Base-by-base conservation (phyloP, 1,140 invertebrate species). In the Artemia franciscana region DNA sequence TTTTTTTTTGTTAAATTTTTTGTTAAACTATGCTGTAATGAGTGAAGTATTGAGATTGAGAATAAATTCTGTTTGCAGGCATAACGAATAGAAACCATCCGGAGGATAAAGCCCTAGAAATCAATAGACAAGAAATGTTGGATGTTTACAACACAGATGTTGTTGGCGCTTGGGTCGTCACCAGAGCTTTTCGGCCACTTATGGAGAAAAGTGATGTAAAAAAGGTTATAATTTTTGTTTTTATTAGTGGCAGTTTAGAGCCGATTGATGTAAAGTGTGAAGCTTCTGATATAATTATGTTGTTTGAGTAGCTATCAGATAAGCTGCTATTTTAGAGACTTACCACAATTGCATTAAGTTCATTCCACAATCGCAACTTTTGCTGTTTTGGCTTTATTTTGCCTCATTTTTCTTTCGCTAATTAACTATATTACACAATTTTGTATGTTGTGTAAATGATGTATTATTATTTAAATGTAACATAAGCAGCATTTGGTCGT, bases 61-160 rank as follows among this genome's bases (percentile, higher is more conserved):
- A 27, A 24, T 2, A 1, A 26, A 18, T n/a, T 60, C 21, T 9
- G 23, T 24, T 1, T 26, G 23, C 60, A 60, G 60, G 60, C 12
- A 63, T 63, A 12, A 27, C 62, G 25, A 60, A 24, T 5, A 59
- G 25, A 15, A 63, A 63, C 59, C 62, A 63, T 27, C 62, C 62
- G 2, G 62, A 63, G 7, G 62, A 63, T 28, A 57, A 57, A 21
- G 62, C 62, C 12, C 26, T 63, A 26, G 26, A 25, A 7, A 63
- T 63, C n/a, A 24, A 21, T 9, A 18, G 62, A 1, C n/a, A 63
- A 25, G 62, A 63, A 15, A 63, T 63, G 62, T n/a, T 63, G 15
- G 23, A 60, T 25, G 58, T 63, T 18, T 63, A 63, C 58, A 30
- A 63, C 57, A 63, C 62, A 1, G 62, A 63, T 26, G 62, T 63